Percentiles rank a stretch among this genome's conserved stretches.
These are phyloP conservation scores for Lepidocolaptes lacrymiger DNA, from an alignment of 2,797 vertebrate genomes.

Conservation along the genomic window DNA sequence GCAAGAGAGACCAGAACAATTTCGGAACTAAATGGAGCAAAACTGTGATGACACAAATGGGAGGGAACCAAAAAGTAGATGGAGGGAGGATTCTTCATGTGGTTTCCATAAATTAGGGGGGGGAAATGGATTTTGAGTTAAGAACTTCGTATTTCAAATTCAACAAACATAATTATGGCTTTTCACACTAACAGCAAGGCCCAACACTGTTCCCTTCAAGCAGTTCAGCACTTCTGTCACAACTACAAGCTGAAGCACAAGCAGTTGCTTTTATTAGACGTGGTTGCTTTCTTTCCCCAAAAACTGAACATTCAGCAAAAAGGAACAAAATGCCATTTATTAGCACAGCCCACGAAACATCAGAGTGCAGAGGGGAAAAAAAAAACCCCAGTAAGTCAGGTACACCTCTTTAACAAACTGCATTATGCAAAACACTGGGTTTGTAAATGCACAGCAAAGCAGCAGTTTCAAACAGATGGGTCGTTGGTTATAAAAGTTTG, in stretches of 20 bases:
- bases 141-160: background rate
- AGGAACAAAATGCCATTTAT: conserved; percentile 30
- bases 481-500: conserved; percentile 61
- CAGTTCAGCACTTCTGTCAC: background rate
- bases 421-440: conserved; percentile 68
- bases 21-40: background rate
- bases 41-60: background rate
- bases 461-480: conserved; percentile 72
- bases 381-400: conserved; percentile 13
- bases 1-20: background rate
- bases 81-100: background rate
- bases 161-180: background rate
- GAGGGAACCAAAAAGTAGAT: background rate
- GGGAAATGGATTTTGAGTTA: background rate
- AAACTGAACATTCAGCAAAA: conserved; percentile 12
- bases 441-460: conserved; percentile 59
- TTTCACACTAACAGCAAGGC: background rate
- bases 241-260: background rate
- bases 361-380: background rate
- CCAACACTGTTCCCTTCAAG: background rate
- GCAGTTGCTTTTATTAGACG: background rate
- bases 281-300: background rate
- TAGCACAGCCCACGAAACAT: conserved; percentile 7
- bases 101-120: background rate
- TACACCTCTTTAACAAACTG: conserved; percentile 54